Evolutionary conservation across 2,888 invertebrate genomes (phyloP), one percentile per base, ranked within the genome.

Genomic region (Panorpa germanica): DNA sequence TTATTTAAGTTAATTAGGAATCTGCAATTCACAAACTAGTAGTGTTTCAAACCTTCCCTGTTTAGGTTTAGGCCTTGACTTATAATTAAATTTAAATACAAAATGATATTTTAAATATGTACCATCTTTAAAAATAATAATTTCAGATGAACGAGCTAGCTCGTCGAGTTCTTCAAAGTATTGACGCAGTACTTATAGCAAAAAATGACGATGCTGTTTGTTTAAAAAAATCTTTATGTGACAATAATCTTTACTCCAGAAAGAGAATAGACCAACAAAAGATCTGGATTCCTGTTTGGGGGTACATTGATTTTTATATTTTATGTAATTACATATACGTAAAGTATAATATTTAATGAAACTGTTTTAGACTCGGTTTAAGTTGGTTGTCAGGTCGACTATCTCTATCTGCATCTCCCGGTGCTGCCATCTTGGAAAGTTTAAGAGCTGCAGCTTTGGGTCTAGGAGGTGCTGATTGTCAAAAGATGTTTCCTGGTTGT

Each of bases 231-330:
- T 52, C 60, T 2, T 49, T 80, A 14, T 80, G 80, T 44, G 59
- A 70, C 26, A 71, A 72, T 28, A 77, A 76, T 43, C 65, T 59
- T 40, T 61, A 57, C 39, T 70, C 71, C 1, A 61, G 68, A 34
- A 50, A 48, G 14, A 46, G 66, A 29, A 45, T 49, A 0, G 64
- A 65, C 33, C 58, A 55, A 6, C 66, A 64, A 34, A 65, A 64
- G 45, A 62, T 73, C 39, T 74, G 76, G 70, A 52, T 77, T 33
- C 76, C 78, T 1, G 58, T 78, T 36, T 78, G 76, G 74, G 72
- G 77, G 78, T 77, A 57, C 13, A 34, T 19, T n/a, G 8, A 25
- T 29, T 10, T 25, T 14, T 28, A 25, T 15, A 24, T 17, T 28
- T 10, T 5, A 9, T 10, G 20, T 11, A 21, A 25, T 15, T 8